Evolutionary conservation across 2,888 invertebrate genomes (phyloP).

Genomic region (Ecdyonurus torrentis): DNA sequence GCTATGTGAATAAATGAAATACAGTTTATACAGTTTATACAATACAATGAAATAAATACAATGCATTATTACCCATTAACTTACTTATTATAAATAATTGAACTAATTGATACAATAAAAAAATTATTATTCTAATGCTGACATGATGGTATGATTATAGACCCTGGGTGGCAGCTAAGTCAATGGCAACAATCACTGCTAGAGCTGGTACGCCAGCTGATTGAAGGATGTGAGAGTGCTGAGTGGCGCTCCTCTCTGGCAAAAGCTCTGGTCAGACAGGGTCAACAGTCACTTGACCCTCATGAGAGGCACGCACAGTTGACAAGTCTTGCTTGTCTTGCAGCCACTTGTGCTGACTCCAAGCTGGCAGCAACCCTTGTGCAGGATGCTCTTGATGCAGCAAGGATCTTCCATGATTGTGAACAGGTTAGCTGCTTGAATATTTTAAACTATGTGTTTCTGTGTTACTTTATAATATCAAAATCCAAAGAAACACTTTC

Average conservation of each 20-base stretch:
- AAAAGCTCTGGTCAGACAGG: not conserved
- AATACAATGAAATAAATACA: too few species aligned
- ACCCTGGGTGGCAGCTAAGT: not conserved
- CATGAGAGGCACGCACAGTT: not conserved
- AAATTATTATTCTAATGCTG: too few species aligned
- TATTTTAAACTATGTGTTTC: too few species aligned
- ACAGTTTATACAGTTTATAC: too few species aligned
- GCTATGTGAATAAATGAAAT: too few species aligned
- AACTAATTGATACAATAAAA: too few species aligned
- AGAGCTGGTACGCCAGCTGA: not conserved
- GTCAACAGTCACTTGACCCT: not conserved
- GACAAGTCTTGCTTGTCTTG: not conserved
- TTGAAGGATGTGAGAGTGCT: not conserved
- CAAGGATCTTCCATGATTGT: not conserved
- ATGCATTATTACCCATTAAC: too few species aligned
- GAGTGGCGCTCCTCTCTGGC: not conserved
- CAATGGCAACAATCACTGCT: not conserved
- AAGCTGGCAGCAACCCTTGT: not conserved
- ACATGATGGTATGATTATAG: too few species aligned
- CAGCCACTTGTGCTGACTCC: not conserved
- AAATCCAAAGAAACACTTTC: not conserved
- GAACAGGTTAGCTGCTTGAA: not conserved
- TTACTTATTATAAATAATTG: too few species aligned
- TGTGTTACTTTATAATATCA: not conserved
- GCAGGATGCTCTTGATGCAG: not conserved